Conservation (phyloP, 2,113 vertebrate genomes). For the Caranx ignobilis region DNA sequence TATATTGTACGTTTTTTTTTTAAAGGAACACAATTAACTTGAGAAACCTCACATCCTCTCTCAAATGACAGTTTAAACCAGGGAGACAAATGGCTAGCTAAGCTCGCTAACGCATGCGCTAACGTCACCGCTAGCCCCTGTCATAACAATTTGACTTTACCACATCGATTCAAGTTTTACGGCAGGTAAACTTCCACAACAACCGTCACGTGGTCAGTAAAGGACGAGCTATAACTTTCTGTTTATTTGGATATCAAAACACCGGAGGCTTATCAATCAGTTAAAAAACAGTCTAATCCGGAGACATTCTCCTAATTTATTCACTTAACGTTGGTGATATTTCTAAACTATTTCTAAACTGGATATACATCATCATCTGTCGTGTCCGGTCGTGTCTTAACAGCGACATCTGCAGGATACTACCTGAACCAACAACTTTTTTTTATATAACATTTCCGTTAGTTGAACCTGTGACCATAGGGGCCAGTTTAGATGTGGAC, state of each 20-base stretch:
- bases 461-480: background rate
- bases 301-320: background rate
- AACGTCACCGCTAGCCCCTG: slow-evolving; percentile 26
- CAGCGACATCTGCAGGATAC: slow-evolving; percentile 31
- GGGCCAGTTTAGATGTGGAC: background rate
- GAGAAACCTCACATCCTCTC: slow-evolving; percentile 44
- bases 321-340: background rate
- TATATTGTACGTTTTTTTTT: background rate
- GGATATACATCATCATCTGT: background rate
- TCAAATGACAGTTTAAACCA: slow-evolving; percentile 51
- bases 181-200: slow-evolving; percentile 36
- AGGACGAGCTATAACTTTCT: background rate
- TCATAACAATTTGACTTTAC: slow-evolving; percentile 43
- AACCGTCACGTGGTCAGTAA: slow-evolving; percentile 27
- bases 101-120: slow-evolving; percentile 67
- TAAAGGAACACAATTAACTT: background rate
- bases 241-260: background rate
- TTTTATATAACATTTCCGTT: background rate
- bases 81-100: slow-evolving; percentile 60
- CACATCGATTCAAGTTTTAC: slow-evolving; percentile 45
- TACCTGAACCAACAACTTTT: background rate
- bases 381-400: background rate
- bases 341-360: background rate
- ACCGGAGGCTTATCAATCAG: background rate
- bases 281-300: background rate